Base-by-base conservation (phyloP, 2,888 invertebrate species). In the Beris chalybata region DNA sequence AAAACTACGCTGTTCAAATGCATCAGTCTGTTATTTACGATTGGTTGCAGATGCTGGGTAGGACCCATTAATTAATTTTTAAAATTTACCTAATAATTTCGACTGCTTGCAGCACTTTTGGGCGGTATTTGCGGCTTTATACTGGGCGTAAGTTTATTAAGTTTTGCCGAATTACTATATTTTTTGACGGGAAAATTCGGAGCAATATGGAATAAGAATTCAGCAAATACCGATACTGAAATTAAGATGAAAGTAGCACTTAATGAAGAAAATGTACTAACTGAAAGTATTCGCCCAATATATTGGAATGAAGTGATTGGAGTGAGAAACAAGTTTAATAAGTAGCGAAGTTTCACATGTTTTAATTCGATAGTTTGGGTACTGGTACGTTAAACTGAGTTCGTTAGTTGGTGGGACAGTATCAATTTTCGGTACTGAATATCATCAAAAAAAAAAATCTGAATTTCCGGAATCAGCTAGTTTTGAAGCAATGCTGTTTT, bases 121-220 rank as follows among this genome's bases (percentile, higher is more conserved):
- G 79, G 79, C 7, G 79, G 79, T 32, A 79, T 79, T 47, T 74
- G 79, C 61, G 76, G 77, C 0, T 68, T 79, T 4, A 78, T 79
- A 75, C 79, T 77, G 67, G 79, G 79, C 12, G 79, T 78, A 52
- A 79, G 79, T 57, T 73, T 79, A n/a, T 72, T 79, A 7, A 77
- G 76, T 45, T 74, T 74, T 65, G 75, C 79, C 30, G 79, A 79
- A 67, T 71, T 79, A 3, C 12, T 77, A 0, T 79, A 79, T 68
- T 79, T 74, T 67, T 53, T 74, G 2, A 75, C 76, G 1, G 79
- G 78, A 1, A 79, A 79, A 70, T 77, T 78, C 74, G 76, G 71
- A 70, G 30, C 65, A 70, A 44, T 74, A 67, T 67, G 70, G 72
- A 44, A 15, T 4, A 43, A 15, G 38, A 15, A 12, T 15, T n/a